phyloP scores from a whole-genome alignment of 2,797 vertebrate species.

The Tangara arthus region DNA sequence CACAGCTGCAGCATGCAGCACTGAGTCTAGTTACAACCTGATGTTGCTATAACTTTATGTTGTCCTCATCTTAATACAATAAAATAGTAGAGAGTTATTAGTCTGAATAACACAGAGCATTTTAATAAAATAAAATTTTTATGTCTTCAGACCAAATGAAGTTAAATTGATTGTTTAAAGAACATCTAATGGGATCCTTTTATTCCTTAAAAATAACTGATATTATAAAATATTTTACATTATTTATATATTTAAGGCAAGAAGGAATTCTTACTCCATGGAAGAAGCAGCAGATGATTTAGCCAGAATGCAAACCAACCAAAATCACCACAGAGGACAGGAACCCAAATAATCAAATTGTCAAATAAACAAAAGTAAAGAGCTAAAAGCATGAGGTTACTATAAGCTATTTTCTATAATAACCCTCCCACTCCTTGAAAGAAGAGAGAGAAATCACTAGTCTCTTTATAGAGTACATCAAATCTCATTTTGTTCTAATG shows the following conservation, averaged over 20 bases:
- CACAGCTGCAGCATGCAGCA: not conserved
- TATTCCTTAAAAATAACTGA: not conserved
- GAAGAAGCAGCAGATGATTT: not conserved
- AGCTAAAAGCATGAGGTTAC: constrained; percentile 48
- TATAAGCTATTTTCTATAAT: constrained; percentile 57
- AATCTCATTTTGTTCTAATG: constrained; percentile 56
- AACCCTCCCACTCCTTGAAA: constrained; percentile 34
- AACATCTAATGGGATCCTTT: not conserved
- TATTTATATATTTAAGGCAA: constrained; percentile 9
- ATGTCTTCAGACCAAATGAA: not conserved
- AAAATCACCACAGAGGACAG: constrained; percentile 15
- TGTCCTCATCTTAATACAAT: not conserved
- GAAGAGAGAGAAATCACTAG: constrained; percentile 31
- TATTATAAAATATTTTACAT: not conserved
- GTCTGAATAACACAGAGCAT: not conserved
- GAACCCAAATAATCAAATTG: constrained; percentile 50
- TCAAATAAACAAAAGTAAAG: constrained; percentile 55
- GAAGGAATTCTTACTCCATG: not conserved
- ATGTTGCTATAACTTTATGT: not conserved
- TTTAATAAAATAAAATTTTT: constrained; percentile 18
- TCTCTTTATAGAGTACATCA: constrained; percentile 52
- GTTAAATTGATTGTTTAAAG: not conserved
- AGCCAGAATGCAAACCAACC: not conserved
- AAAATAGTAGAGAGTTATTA: not conserved
- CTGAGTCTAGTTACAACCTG: not conserved